Base-by-base conservation (phyloP, 2,888 invertebrate species). In the Thelaira solivaga region DNA sequence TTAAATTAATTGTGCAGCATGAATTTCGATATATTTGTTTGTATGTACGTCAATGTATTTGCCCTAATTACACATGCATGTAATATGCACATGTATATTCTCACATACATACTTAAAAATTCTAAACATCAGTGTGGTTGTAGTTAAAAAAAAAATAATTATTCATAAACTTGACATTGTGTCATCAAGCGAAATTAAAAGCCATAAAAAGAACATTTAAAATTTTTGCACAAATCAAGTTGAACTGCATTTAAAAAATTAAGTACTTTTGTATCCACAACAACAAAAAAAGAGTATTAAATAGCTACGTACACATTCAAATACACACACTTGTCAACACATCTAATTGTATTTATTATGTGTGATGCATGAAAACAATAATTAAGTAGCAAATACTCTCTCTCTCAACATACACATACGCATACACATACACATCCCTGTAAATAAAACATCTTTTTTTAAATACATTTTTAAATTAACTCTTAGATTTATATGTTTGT, bases 111-210 rank as follows among this genome's bases (percentile, higher is more conserved):
- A n/a, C n/a, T n/a, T n/a, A n/a, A n/a, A n/a, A n/a, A n/a, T n/a
- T n/a, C n/a, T n/a, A n/a, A n/a, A n/a, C 5, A 16, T 49, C 4
- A 49, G 1, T 31, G 43, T 41, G 26, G 41, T 65, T 53, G 29
- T 31, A 51, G 6, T 26, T 5, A 6, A 26, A 61, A 69, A 49
- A 29, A 69, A 76, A 69, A 69, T 62, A 55, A 68, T 47, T 55
- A 31, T 49, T 62, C 62, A 43, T 76, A 76, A 69, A 76, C 76
- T 69, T 76, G 76, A 76, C 69, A 69, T 76, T 76, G 76, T 69
- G 18, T 69, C 69, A 57, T 59, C n/a, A 62, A 62, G 29, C 29
- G 18, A 74, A 57, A 71, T 26, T 55, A 47, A n/a, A 45, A 57
- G 4, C 22, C n/a, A n/a, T n/a, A 59, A 43, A 64, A 41, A 26